Base-by-base conservation (phyloP, 1,140 invertebrate species). In the Andrena cerasifolii region DNA sequence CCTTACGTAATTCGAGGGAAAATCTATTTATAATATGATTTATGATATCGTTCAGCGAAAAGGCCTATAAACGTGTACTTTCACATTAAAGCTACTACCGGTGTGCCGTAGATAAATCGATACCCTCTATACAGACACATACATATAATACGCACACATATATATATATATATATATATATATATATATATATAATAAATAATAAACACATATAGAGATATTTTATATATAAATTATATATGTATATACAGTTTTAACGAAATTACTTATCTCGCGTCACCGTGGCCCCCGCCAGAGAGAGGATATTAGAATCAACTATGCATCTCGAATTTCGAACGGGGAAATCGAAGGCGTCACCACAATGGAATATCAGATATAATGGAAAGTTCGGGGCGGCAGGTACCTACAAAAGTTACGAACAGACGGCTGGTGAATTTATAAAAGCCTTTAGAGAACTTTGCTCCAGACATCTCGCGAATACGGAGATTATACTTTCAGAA, bases 391-490 rank as follows among this genome's bases (percentile, higher is more conserved):
- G 16, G 4, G 16, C 18, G 7, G 6, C 14, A n/a, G 3, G n/a
- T n/a, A n/a, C n/a, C n/a, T 33, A 49, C 28, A 72, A 72, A 72
- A 72, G 56, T 72, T 72, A 72, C 28, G 4, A 14, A 18, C 26
- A 36, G 28, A 14, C n/a, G 5, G 14, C n/a, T 72, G 16, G 7
- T 59, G 68, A 72, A 72, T 72, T 72, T 49, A 72, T 72, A 61
- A 61, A 72, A 49, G 54, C n/a, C 40, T 36, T 43, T n/a, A 14
- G 3, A 72, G 61, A 28, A n/a, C n/a, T n/a, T 59, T 24, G 16
- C 1, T 21, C 36, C 21, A 8, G n/a, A 18, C 53, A 1, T 24
- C 56, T 43, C 26, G 1, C 26, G 18, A 72, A 61, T 61, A 26
- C 54, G n/a, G 12, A 59, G 40, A 71, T 71, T 71, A 58, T 51